Conservation (phyloP, 2,113 vertebrate species). For the Hippotragus niger region DNA sequence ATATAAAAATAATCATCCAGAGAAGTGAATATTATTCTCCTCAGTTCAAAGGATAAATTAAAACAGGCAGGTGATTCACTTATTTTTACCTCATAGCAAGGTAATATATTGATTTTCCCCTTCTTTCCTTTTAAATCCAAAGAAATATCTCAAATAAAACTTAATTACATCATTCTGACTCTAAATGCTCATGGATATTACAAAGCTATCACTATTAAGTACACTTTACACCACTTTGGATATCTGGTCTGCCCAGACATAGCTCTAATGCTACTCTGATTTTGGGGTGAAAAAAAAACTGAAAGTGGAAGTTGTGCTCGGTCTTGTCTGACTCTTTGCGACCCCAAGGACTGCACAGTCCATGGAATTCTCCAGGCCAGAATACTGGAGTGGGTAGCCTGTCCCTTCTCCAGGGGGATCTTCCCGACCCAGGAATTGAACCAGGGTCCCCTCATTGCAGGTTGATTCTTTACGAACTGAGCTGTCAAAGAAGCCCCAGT, state of each 20-base stretch:
- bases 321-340: background rate
- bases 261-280: constrained; percentile 58
- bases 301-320: background rate
- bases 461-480: background rate
- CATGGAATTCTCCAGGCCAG: background rate
- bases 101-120: constrained; percentile 72
- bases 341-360: background rate
- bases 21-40: background rate
- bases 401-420: background rate
- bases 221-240: constrained; percentile 77
- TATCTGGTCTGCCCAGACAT: constrained; percentile 68
- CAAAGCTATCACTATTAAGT: constrained; percentile 80
- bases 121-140: constrained; percentile 67
- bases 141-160: constrained; percentile 76
- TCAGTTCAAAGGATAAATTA: constrained; percentile 65
- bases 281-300: constrained; percentile 45
- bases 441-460: background rate
- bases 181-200: constrained; percentile 78
- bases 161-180: constrained; percentile 76
- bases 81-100: constrained; percentile 66
- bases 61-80: constrained; percentile 48
- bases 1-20: constrained; percentile 1
- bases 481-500: background rate
- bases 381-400: background rate
- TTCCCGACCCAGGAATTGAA: background rate